phyloP scores from a whole-genome alignment of 1,140 invertebrate genomes.

The Drosophila parvula region DNA sequence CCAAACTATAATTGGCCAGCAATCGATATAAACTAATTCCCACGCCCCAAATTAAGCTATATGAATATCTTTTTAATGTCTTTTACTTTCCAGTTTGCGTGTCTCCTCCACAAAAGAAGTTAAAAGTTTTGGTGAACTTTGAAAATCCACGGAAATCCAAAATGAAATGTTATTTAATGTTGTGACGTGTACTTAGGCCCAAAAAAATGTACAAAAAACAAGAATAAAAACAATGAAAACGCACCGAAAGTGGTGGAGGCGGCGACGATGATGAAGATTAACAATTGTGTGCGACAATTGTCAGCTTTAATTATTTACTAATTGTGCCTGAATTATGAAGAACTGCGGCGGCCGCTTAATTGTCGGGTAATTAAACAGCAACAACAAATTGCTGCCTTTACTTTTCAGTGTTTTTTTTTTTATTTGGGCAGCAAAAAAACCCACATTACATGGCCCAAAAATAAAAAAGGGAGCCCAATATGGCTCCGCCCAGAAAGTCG shows the following conservation, averaged over 20 bases:
- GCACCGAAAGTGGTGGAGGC: slow-evolving; percentile 15
- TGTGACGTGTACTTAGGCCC: slow-evolving; percentile 60
- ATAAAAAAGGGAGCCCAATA: neutral
- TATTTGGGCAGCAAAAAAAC: slow-evolving; percentile 29
- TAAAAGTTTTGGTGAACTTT: slow-evolving; percentile 37
- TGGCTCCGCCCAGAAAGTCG: slow-evolving; percentile 63
- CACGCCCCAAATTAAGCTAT: neutral
- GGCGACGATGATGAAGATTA: slow-evolving; percentile 41
- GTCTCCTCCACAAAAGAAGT: neutral
- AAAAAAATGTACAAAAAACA: slow-evolving; percentile 14
- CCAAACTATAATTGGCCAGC: neutral
- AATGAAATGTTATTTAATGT: slow-evolving; percentile 53
- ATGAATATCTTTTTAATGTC: neutral
- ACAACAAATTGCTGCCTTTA: slow-evolving; percentile 44
- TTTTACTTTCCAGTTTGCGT: slow-evolving; percentile 12
- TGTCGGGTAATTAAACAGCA: slow-evolving; percentile 61
- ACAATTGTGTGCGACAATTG: slow-evolving; percentile 72
- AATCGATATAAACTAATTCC: slow-evolving; percentile 10
- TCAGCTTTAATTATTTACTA: slow-evolving; percentile 77
- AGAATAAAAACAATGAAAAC: slow-evolving; percentile 4
- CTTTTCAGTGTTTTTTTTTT: slow-evolving; percentile 15
- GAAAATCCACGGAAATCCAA: neutral
- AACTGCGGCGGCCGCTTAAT: slow-evolving; percentile 66
- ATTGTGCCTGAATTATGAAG: slow-evolving; percentile 77
- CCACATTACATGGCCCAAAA: slow-evolving; percentile 28